phyloP scores from a whole-genome alignment of 2,113 vertebrate genomes.

The Loxodonta africana region DNA sequence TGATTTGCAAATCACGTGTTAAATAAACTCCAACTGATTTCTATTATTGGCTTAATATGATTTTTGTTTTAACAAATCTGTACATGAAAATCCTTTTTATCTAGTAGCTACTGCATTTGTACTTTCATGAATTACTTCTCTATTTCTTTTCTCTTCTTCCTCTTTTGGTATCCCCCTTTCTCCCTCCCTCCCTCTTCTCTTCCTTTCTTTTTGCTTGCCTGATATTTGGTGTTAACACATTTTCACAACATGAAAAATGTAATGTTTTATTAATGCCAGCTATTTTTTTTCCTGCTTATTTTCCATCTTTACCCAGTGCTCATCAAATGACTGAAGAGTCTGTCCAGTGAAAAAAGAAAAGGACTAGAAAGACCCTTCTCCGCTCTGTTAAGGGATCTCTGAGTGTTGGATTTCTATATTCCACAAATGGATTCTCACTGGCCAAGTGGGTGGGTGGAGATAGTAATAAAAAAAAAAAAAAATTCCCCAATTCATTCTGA shows the following conservation, averaged over 20 bases:
- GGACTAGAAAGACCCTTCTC: neutral
- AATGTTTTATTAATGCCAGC: neutral
- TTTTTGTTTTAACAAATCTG: neutral
- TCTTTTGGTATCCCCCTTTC: neutral
- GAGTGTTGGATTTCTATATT: neutral
- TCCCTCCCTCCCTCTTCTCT: neutral
- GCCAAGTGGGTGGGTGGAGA: neutral
- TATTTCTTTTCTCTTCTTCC: neutral
- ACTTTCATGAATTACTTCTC: neutral
- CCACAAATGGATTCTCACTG: neutral
- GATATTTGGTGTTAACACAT: neutral
- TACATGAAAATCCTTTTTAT: neutral
- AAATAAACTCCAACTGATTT: too few relatives aligned
- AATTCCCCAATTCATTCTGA: neutral
- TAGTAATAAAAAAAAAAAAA: neutral
- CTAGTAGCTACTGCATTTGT: neutral
- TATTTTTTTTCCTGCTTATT: neutral
- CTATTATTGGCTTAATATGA: too few relatives aligned
- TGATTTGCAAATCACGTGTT: too few relatives aligned
- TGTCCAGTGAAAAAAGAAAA: neutral
- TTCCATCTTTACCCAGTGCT: neutral
- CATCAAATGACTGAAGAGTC: neutral
- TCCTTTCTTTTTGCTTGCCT: neutral
- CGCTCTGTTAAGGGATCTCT: neutral
- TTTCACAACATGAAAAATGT: neutral